phyloP scores from a whole-genome alignment of 2,113 vertebrate genomes.

The Hemibagrus wyckioides region DNA sequence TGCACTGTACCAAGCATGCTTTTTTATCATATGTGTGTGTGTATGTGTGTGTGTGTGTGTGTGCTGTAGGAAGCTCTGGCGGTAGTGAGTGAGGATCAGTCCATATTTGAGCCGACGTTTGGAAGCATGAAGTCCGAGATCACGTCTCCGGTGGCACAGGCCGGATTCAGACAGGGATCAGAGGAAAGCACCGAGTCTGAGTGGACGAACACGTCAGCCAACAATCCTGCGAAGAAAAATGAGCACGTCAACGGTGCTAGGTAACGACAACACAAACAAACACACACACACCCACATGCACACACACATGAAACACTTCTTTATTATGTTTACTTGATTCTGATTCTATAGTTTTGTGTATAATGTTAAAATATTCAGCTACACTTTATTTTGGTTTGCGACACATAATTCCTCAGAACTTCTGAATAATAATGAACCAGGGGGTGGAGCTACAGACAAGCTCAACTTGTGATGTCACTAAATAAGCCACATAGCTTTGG shows the following conservation, averaged over 20 bases:
- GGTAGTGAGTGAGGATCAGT: conserved; percentile 80
- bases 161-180: conserved; percentile 65
- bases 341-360: background rate
- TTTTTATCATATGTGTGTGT: conserved; percentile 23
- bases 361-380: background rate
- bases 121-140: conserved; percentile 75
- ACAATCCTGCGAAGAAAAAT: conserved; percentile 67
- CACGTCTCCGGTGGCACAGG: conserved; percentile 58
- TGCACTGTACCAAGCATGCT: background rate
- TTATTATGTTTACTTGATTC: background rate
- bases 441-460: background rate
- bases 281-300: conserved; percentile 2
- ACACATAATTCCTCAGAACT: no score
- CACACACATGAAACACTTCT: background rate
- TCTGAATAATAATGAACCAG: background rate
- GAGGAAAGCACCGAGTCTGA: conserved; percentile 72
- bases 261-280: conserved; percentile 60
- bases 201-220: conserved; percentile 62
- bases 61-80: conserved; percentile 78
- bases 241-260: conserved; percentile 81
- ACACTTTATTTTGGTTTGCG: background rate
- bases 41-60: conserved; percentile 36
- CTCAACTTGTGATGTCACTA: background rate
- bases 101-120: conserved; percentile 76
- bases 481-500: background rate